Evolutionary conservation across 2,797 vertebrate genomes (phyloP), one percentile per base, ranked within the genome.

Genomic region (Acipenser ruthenus): DNA sequence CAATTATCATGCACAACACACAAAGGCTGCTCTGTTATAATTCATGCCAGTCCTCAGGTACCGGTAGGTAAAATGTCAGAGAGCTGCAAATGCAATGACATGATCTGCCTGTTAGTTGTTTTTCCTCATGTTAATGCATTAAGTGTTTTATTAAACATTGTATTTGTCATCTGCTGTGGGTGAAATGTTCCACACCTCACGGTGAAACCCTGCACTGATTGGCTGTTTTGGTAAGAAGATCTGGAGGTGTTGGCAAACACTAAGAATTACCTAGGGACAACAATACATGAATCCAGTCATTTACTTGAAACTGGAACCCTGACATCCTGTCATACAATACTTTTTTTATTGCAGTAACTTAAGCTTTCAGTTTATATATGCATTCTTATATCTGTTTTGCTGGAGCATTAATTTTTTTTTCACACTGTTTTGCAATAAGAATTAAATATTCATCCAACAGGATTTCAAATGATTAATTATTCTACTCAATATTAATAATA

Each of bases 91-190:
- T 81, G 79, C 87, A 88, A 81, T 81, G 18, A 83, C 85, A 83
- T 82, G 67, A 80, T 79, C 79, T 75, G 70, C 75, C 84, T 80
- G 76, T 79, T 81, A 71, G 77, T 80, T 80, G 79, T 80, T 85
- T 81, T 81, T 79, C 76, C 78, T 74, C 75, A 72, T 74, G 49
- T 74, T 83, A 83, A 86, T 86, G 84, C 79, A 79, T 83, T 82
- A 78, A 81, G 80, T 83, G 80, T 88, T 75, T 88, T 84, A 89
- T 82, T 88, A 91, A 90, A 89, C 87, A 89, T 89, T 80, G 87
- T 81, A 77, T 78, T 80, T 77, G 78, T 87, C 87, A 88, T 90
- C 89, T 91, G 88, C 83, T 89, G 78, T 77, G 70, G 74, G 74
- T 80, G 76, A 86, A 10, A 74, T 75, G 80, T 74, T 79, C 73